Base-by-base conservation (phyloP, 2,797 vertebrate genomes). In the Podargus strigoides region DNA sequence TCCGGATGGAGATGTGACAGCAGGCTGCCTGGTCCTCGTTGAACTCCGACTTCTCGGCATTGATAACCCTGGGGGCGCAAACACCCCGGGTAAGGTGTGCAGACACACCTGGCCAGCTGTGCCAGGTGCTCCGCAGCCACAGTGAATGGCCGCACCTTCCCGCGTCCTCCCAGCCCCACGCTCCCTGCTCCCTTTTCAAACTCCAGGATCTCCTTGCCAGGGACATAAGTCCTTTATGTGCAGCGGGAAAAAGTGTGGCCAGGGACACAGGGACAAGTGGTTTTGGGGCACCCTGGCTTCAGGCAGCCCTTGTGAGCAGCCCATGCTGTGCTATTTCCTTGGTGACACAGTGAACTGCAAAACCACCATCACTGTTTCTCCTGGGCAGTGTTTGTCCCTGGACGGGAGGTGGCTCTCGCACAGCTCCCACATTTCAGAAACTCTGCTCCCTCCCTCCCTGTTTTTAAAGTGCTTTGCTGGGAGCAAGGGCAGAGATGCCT, bases 11-110 rank as follows among this genome's bases (percentile, higher is more conserved):
- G 46, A 98, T 96, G 73, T 97, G 96, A 50, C 97, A 97, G 74
- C 98, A 98, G 34, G 98, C 96, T 0, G 98, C 98, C 82, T 98
- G 98, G 68, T 98, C 98, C 93, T 98, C 98, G 3, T 98, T 98
- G 88, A 97, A 98, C 73, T 98, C 95, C 0, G 98, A 98, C 88
- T 98, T 98, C 78, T 98, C 97, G 0, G 97, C 97, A 11, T 98
- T 98, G 95, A 98, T 98, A 82, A 98, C 97, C 94, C 98, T 98
- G 84, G 50, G 67, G 75, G 52, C 68, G 34, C 46, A 66, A 93
- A 66, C 0, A 2, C 19, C 75, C 27, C 42, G 20, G 30, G 67
- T 96, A 28, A 93, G 79, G 26, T 1, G 4, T 22, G 52, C 1
- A 6, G n/a, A 72, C 2, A 1, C 10, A 1, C 39, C 59, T 64